These are phyloP conservation scores for Heliconius melpomene DNA, from an alignment of 1,140 invertebrate genomes.

Conservation along the genomic window DNA sequence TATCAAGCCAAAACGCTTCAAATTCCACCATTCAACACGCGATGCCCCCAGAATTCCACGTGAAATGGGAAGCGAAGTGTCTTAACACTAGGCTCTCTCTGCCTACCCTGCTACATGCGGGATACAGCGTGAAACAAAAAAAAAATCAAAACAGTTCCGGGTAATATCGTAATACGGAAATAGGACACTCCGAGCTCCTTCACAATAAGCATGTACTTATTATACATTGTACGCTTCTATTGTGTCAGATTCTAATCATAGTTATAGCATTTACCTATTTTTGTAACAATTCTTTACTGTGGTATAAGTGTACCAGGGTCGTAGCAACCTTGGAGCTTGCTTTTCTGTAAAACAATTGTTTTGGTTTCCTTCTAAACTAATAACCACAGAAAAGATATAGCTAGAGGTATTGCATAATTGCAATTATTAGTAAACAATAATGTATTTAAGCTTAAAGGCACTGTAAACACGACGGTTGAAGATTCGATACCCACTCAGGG, in stretches of 20 bases:
- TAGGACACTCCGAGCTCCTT: neutral
- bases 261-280: neutral
- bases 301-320: slow-evolving; percentile 7
- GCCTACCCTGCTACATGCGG: too few species aligned
- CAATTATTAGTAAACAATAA: neutral
- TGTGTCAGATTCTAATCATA: neutral
- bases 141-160: neutral
- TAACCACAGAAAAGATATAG: neutral
- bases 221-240: slow-evolving; percentile 2
- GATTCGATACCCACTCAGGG: too few species aligned
- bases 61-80: too few species aligned
- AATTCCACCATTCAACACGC: too few species aligned
- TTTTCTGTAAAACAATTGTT: neutral
- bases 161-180: neutral
- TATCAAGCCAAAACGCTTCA: too few species aligned
- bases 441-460: neutral
- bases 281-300: neutral
- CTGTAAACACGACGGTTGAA: too few species aligned
- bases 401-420: neutral
- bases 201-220: neutral
- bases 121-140: too few species aligned
- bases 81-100: too few species aligned
- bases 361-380: neutral
- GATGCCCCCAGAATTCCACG: too few species aligned
- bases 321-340: neutral